phyloP scores from a whole-genome alignment of 2,113 vertebrate genomes.

The Saguinus imperator region DNA sequence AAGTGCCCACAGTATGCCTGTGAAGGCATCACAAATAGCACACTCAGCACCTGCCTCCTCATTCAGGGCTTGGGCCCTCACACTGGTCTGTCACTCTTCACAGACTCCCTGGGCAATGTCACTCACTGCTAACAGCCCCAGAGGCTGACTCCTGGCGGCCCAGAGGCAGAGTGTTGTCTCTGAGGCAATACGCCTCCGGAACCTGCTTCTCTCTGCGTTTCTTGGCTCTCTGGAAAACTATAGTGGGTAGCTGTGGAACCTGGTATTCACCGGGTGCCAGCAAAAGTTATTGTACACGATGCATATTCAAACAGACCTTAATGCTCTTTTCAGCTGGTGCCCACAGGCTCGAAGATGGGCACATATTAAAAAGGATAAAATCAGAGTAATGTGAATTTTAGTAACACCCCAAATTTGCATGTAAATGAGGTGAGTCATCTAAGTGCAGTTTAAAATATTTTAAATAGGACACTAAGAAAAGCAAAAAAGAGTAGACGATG shows the following conservation, averaged over 20 bases:
- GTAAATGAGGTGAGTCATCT: conserved; percentile 8
- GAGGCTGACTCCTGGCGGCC: conserved; percentile 18
- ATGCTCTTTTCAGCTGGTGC: neutral
- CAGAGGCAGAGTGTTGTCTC: conserved; percentile 40
- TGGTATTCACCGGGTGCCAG: neutral
- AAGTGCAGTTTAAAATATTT: conserved; percentile 8
- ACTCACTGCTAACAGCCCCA: conserved; percentile 55
- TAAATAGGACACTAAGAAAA: neutral
- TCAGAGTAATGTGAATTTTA: conserved; percentile 5
- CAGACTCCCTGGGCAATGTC: conserved; percentile 54
- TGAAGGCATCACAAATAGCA: neutral
- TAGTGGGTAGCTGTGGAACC: neutral
- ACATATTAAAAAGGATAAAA: neutral
- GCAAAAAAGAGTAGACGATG: neutral
- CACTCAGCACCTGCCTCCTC: neutral
- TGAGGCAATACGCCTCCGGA: neutral
- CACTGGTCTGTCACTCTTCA: conserved; percentile 13
- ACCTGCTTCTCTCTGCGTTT: neutral
- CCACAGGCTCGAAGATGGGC: neutral
- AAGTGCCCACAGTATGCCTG: neutral
- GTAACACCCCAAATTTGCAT: neutral
- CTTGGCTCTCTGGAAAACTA: neutral
- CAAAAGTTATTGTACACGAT: neutral
- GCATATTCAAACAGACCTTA: neutral
- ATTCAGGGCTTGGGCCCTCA: neutral